Percentiles rank a stretch among this genome's conserved stretches.
These are phyloP conservation scores for Calephelis perditalis DNA, from an alignment of 2,888 invertebrate species.

Conservation along the genomic window DNA sequence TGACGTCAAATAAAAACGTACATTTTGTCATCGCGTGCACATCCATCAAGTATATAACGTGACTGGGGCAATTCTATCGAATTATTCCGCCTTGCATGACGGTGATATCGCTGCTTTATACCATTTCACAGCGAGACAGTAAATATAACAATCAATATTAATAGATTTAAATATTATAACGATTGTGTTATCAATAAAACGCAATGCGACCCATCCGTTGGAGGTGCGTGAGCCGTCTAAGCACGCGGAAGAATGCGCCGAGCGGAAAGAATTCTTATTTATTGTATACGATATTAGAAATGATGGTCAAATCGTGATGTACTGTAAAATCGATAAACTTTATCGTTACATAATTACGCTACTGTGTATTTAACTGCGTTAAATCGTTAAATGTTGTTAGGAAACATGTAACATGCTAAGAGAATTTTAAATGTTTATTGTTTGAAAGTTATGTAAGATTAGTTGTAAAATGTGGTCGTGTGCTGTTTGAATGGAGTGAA, in stretches of 20 bases:
- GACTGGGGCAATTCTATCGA: constrained; percentile 35
- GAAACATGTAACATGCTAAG: no score
- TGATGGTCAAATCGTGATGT: background rate
- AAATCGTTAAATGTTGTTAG: no score
- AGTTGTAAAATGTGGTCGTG: no score
- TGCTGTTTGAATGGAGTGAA: no score
- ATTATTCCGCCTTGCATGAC: constrained; percentile 33
- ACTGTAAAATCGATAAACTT: no score
- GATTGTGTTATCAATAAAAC: constrained; percentile 9
- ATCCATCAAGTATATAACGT: constrained; percentile 35
- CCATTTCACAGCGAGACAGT: constrained; percentile 26
- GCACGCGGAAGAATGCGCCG: constrained; percentile 30
- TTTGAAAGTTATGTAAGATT: no score
- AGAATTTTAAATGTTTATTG: no score
- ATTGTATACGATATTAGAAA: constrained; percentile 1
- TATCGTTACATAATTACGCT: no score
- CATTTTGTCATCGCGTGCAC: constrained; percentile 33
- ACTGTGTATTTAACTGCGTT: no score
- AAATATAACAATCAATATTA: constrained; percentile 21
- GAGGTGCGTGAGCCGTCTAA: constrained; percentile 18
- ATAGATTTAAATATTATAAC: constrained; percentile 15
- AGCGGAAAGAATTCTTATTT: constrained; percentile 19
- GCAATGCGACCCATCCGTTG: constrained; percentile 20
- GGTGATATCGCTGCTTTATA: constrained; percentile 33
- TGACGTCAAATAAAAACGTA: constrained; percentile 31